Evolutionary conservation across 1,140 invertebrate genomes (phyloP).

Genomic region (Leptinotarsa defecta): DNA sequence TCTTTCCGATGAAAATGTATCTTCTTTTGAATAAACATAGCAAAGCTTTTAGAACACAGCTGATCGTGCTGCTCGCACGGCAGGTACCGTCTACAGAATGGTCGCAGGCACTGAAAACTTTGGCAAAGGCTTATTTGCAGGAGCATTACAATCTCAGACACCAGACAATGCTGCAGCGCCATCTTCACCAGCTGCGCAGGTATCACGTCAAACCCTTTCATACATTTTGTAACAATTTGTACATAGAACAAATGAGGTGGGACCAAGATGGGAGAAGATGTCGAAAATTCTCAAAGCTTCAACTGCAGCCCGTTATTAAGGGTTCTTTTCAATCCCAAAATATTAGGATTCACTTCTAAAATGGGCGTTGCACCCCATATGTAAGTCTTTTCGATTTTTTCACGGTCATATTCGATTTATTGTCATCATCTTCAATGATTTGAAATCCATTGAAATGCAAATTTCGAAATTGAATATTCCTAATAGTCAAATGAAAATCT

Average conservation of each 20-base stretch:
- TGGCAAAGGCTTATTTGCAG: conserved; percentile 70
- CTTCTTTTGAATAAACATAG: conserved; percentile 10
- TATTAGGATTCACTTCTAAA: no score
- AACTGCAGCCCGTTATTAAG: no score
- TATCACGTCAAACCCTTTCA: conserved; percentile 50
- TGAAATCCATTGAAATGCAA: no score
- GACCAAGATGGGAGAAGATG: background rate
- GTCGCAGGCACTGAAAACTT: conserved; percentile 77
- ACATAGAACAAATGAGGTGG: background rate
- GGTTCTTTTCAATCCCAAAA: no score
- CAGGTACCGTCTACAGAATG: conserved; percentile 75
- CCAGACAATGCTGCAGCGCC: conserved; percentile 23
- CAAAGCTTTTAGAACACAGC: conserved; percentile 67
- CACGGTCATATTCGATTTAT: no score
- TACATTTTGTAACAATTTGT: no score
- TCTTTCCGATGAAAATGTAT: background rate
- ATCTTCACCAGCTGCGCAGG: conserved; percentile 53
- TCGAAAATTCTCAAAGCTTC: no score
- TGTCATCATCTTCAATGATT: no score
- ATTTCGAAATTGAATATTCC: no score
- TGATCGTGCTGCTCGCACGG: conserved; percentile 74
- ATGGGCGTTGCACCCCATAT: no score
- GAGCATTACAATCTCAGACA: conserved; percentile 56
- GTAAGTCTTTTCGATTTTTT: no score
- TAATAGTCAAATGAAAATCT: no score